These are phyloP conservation scores for Cyrtonyx montezumae DNA, from an alignment of 2,113 vertebrate species.

Conservation along the genomic window DNA sequence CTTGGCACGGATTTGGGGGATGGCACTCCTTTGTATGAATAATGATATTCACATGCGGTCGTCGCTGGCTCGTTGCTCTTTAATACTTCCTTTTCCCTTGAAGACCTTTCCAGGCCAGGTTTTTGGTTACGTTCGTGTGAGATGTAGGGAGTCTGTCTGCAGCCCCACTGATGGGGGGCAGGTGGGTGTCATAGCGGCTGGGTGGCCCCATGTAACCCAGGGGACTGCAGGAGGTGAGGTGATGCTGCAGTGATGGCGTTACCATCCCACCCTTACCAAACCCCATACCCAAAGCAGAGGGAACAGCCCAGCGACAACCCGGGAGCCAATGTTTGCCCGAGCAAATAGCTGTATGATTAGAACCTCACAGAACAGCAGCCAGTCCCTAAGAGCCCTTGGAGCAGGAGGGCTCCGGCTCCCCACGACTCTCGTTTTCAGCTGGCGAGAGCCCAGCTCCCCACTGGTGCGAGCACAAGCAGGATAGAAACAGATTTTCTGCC, in stretches of 20 bases:
- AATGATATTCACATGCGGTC: neutral
- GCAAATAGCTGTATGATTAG: neutral
- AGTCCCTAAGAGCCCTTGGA: neutral
- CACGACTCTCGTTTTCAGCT: neutral
- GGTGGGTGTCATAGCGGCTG: neutral
- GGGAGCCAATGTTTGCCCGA: neutral
- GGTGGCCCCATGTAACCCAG: neutral
- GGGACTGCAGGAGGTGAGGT: neutral
- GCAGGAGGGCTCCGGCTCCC: neutral
- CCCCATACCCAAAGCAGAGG: neutral
- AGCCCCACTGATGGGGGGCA: too few species aligned
- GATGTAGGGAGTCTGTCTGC: neutral
- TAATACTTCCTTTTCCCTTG: neutral
- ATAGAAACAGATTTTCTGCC: neutral
- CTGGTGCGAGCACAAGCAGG: neutral
- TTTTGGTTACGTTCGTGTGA: neutral
- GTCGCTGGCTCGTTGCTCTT: neutral
- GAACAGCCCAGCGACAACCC: neutral
- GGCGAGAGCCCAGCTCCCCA: neutral
- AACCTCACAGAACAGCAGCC: neutral
- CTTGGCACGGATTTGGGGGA: neutral
- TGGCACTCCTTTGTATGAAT: neutral
- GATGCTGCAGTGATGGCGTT: fast-evolving
- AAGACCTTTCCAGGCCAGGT: neutral
- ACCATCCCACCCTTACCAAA: neutral